Evolutionary conservation across 2,113 vertebrate species (phyloP).

Genomic region (Mirounga angustirostris): DNA sequence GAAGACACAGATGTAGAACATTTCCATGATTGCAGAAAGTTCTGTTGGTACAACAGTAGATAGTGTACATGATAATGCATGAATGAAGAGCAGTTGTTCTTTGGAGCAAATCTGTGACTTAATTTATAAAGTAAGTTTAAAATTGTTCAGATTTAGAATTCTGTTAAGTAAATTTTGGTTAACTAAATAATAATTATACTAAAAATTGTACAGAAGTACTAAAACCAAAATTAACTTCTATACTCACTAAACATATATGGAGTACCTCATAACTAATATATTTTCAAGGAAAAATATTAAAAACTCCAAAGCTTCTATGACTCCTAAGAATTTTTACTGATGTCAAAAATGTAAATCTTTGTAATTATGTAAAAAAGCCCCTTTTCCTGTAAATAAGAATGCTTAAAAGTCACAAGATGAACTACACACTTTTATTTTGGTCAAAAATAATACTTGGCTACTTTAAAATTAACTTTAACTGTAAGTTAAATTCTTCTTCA

Average conservation of each 20-base stretch:
- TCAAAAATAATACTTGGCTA: slow-evolving; percentile 16
- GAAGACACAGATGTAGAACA: not conserved
- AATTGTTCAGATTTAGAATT: not conserved
- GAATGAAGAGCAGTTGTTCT: not conserved
- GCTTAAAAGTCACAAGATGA: not conserved
- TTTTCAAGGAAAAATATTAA: slow-evolving; percentile 10
- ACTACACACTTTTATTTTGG: slow-evolving; percentile 6
- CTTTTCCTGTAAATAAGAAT: not conserved
- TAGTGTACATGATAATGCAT: not conserved
- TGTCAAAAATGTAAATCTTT: not conserved
- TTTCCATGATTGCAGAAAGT: not conserved
- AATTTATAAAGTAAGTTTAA: not conserved
- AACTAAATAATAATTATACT: not conserved
- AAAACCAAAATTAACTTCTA: not conserved
- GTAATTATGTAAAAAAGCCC: not conserved
- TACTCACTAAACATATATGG: not conserved
- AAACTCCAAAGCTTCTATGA: not conserved
- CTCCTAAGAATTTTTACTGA: not conserved
- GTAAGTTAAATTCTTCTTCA: not conserved
- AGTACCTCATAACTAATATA: not conserved
- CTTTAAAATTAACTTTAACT: not conserved
- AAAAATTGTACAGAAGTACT: not conserved
- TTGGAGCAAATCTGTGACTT: not conserved
- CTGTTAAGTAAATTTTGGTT: not conserved
- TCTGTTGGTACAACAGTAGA: not conserved